Base-by-base conservation (phyloP, 92 coral and sea anemone species). In the Metridium senile region DNA sequence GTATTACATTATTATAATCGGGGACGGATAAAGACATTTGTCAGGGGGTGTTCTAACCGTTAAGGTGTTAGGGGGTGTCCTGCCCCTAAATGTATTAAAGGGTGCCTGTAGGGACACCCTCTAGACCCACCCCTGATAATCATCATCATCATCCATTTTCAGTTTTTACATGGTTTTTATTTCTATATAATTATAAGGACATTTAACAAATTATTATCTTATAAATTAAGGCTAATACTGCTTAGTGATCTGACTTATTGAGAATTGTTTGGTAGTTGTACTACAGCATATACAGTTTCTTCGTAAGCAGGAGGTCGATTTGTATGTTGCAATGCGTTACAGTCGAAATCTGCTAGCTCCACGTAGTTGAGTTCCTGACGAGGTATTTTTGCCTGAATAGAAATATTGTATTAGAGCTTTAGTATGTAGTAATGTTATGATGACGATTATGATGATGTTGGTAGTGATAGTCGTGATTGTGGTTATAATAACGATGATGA, bases 291-390 rank as follows among this genome's bases (percentile, higher is more conserved):
- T 56, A 25, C 52, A 11, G 76, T 54, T 1, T 22, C 26, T 39
- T 54, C 65, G 51, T 72, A 72, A 72, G 28, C 64, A 28, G 76
- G 76, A 27, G 76, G 76, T 33, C 21, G 43, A 6, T 72, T 72
- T 54, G 76, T 54, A 25, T 72, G 22, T 17, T 29, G 76, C 66
- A 22, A 33, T 30, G 65, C 76, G 53, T 72, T 72, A 26, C 32
- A 49, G 66, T 72, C 76, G 49, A 72, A 72, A 4, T 53, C 76
- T 72, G 76, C 76, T n/a, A 72, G 30, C 52, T 72, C 76, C 45
- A 32, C 76, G 49, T 72, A 72, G 27, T 72, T 72, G 65, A 28
- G 49, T 53, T 53, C 76, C 16, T 72, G 8, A 0, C 19, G 26
- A 19, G 21, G 39, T 9, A 28, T 11, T 30, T 43, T 22, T 72